A percentile compares a stretch with the other conserved stretches of the same genome.
These are phyloP conservation scores for Capitella teleta DNA, from an alignment of 1,140 invertebrate genomes.

Conservation along the genomic window DNA sequence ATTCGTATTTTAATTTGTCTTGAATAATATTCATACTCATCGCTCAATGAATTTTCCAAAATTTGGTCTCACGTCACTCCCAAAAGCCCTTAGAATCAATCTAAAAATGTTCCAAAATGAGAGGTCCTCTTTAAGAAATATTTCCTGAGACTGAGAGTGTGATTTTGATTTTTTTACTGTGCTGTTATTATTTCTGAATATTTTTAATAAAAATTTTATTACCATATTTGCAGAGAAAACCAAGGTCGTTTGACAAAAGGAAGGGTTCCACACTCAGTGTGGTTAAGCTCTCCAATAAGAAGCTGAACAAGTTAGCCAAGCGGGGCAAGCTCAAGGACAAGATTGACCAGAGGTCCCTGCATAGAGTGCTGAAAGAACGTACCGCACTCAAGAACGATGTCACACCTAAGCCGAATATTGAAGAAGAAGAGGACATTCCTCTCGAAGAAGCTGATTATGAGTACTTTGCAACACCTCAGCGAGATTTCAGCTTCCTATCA, in stretches of 20 bases:
- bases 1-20: no score
- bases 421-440: slow-evolving; percentile 11
- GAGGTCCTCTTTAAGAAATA: no score
- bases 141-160: no score
- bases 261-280: slow-evolving; percentile 16
- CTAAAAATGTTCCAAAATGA: no score
- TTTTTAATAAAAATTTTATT: no score
- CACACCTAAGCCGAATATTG: slow-evolving; percentile 1
- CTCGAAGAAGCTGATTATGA: slow-evolving; percentile 14
- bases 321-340: slow-evolving; percentile 29
- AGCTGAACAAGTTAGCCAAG: slow-evolving; percentile 28
- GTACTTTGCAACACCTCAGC: slow-evolving; percentile 8
- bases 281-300: slow-evolving; percentile 31
- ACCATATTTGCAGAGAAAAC: no score
- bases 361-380: not conserved
- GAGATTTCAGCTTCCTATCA: slow-evolving; percentile 11
- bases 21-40: no score
- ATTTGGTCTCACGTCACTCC: no score
- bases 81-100: no score
- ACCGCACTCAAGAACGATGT: not conserved
- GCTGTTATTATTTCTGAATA: no score
- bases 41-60: no score
- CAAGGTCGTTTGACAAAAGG: not conserved
- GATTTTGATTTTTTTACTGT: no score
- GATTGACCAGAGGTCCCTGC: slow-evolving; percentile 16